Evolutionary conservation across 2,888 invertebrate genomes (phyloP), one percentile per base, ranked within the genome.

Genomic region (Cheilosia urbana): DNA sequence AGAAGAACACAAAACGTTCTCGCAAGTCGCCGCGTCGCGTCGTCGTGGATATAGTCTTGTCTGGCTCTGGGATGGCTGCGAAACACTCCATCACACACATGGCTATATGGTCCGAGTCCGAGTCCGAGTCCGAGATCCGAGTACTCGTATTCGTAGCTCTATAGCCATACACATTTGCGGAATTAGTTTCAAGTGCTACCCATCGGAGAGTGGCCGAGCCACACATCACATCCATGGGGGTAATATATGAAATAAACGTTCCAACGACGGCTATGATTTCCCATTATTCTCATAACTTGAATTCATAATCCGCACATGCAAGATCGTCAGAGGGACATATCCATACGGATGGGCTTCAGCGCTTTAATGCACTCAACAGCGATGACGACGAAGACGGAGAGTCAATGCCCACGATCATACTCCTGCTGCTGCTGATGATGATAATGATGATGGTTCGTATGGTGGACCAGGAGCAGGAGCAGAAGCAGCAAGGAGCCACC

Each of bases 201-300:
- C 84, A 69, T 84, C 73, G n/a, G 19, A 66, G 51, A 65, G 82
- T 21, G 55, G 66, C 73, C 51, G 42, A 76, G 76, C 73, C 84
- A 81, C 76, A 75, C 72, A 82, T 82, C 82, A 77, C 82, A 83
- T 83, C 69, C 75, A 71, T 55, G 62, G 80, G 65, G 84, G 85
- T 85, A 85, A 81, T 81, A 77, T 85, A 81, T 85, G 85, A 85
- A 77, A 85, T 85, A 85, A 85, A 85, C 85, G 85, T 81, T 85
- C 75, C 80, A 80, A 42, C 84, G 73, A 81, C 80, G 81, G 51
- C 85, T 85, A 85, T 85, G 85, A 85, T 85, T 80, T 85, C 62
- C 84, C 84, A 85, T 85, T 85, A 81, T 85, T 85, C 85, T 68
- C 81, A 85, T 85, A 85, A 85, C 85, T 85, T 85, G 85, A 85